Percentiles rank a stretch among this genome's conserved stretches.
Evolutionary conservation across 2,113 vertebrate species (phyloP).

Genomic region (Turdus rufiventris): DNA sequence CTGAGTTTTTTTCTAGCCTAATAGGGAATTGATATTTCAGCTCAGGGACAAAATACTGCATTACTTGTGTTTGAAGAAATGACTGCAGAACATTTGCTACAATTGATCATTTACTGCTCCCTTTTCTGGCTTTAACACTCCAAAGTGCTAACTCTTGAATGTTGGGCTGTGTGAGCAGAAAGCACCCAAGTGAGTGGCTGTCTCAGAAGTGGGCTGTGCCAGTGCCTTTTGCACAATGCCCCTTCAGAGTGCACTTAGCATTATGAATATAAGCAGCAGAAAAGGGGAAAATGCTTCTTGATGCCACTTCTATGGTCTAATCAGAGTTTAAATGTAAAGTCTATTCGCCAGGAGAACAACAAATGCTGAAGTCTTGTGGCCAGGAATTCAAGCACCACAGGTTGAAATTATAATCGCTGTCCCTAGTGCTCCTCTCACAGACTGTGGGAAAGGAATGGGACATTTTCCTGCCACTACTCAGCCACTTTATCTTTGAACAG

Average conservation of each 20-base stretch:
- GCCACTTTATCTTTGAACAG: not conserved
- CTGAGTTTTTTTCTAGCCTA: not conserved
- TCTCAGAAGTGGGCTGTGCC: not conserved
- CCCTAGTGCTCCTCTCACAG: not conserved
- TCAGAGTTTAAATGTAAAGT: slow-evolving; percentile 18
- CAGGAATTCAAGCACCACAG: not conserved
- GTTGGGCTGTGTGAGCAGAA: not conserved
- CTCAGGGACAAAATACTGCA: slow-evolving; percentile 24
- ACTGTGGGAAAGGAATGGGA: not conserved
- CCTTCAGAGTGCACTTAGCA: not conserved
- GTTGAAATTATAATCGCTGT: not conserved
- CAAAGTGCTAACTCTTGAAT: not conserved
- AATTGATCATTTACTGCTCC: slow-evolving; percentile 25
- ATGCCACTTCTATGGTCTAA: not conserved
- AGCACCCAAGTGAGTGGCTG: not conserved
- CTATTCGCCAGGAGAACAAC: slow-evolving; percentile 32
- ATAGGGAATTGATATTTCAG: slow-evolving; percentile 35
- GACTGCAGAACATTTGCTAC: slow-evolving; percentile 28
- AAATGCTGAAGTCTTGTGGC: not conserved
- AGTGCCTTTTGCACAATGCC: not conserved
- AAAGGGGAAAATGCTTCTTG: not conserved
- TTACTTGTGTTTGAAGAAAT: slow-evolving; percentile 43
- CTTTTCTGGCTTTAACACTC: not conserved
- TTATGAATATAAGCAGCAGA: not conserved
- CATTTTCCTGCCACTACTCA: not conserved